Conservation (phyloP, 2,888 invertebrate species). For the Entomobrya proxima region DNA sequence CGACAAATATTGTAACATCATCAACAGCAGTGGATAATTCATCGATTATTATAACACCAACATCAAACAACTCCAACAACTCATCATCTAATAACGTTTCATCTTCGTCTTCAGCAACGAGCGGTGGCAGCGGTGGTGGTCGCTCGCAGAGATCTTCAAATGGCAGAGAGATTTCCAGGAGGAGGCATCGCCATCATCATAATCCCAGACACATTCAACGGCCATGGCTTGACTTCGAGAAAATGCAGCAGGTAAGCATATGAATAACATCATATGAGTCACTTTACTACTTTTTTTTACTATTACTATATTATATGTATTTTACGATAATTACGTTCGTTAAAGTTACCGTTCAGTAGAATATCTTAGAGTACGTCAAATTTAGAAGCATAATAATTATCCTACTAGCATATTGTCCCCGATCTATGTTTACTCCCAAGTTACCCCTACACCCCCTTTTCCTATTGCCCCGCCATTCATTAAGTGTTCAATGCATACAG, state of each 20-base stretch:
- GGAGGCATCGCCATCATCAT: slow-evolving; percentile 82
- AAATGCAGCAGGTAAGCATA: slow-evolving; percentile 93
- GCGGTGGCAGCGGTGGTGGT: slow-evolving; percentile 44
- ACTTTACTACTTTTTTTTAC: neutral
- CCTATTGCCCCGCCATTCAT: neutral
- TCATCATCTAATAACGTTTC: slow-evolving; percentile 50
- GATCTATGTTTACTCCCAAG: slow-evolving; percentile 2
- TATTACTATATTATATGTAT: neutral
- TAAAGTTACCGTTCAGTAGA: neutral
- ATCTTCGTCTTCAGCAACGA: slow-evolving; percentile 49
- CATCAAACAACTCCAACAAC: slow-evolving; percentile 59
- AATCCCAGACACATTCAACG: slow-evolving; percentile 83
- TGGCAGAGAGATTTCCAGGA: slow-evolving; percentile 78
- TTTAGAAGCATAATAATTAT: slow-evolving; percentile 16
- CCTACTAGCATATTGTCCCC: neutral
- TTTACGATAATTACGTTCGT: slow-evolving; percentile 9
- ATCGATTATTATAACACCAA: slow-evolving; percentile 70
- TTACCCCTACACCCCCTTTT: slow-evolving; percentile 14
- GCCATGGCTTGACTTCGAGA: slow-evolving; percentile 96
- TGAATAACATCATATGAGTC: slow-evolving; percentile 18
- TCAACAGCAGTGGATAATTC: slow-evolving; percentile 77
- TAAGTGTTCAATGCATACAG: neutral
- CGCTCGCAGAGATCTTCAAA: slow-evolving; percentile 68
- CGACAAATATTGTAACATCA: slow-evolving; percentile 71
- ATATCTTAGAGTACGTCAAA: neutral